Conservation (phyloP, 1,140 invertebrate genomes). For the Proctacanthus coquilletti region DNA sequence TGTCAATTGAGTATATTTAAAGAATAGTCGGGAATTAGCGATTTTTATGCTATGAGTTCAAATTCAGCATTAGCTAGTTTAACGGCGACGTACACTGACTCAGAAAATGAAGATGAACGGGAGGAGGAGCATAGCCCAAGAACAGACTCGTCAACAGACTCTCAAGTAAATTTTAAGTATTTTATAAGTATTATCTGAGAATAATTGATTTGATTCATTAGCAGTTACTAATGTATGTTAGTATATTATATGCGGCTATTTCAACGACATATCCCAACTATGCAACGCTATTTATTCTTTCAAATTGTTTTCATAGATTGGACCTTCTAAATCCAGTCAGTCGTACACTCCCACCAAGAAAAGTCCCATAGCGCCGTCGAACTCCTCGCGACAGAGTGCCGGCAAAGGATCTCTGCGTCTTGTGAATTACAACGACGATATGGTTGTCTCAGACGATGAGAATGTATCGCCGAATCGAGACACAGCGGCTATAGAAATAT, state of each 20-base stretch:
- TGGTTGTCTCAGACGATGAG: constrained; percentile 63
- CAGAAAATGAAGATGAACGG: constrained; percentile 60
- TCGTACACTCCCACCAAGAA: too few species aligned
- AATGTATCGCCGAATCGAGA: constrained; percentile 10
- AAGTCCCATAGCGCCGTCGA: constrained; percentile 3
- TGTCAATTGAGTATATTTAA: too few species aligned
- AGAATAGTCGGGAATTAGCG: too few species aligned
- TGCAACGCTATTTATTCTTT: too few species aligned
- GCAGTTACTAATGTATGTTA: too few species aligned
- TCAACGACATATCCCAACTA: too few species aligned
- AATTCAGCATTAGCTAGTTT: constrained; percentile 50
- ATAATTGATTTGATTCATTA: too few species aligned
- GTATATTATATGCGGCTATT: too few species aligned
- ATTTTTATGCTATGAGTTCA: too few species aligned
- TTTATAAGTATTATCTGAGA: too few species aligned
- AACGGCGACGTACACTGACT: constrained; percentile 69
- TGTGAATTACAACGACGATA: constrained; percentile 67
- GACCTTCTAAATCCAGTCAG: too few species aligned
- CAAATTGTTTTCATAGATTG: too few species aligned
- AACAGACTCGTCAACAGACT: constrained; percentile 12
- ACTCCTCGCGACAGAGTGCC: constrained; percentile 10
- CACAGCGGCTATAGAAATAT: constrained; percentile 33
- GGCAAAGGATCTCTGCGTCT: constrained; percentile 35
- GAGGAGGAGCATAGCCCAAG: constrained; percentile 37
- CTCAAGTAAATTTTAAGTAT: constrained; percentile 10